These are phyloP conservation scores for Drosophila maculinotata DNA, from an alignment of 2,888 invertebrate genomes.

Conservation along the genomic window DNA sequence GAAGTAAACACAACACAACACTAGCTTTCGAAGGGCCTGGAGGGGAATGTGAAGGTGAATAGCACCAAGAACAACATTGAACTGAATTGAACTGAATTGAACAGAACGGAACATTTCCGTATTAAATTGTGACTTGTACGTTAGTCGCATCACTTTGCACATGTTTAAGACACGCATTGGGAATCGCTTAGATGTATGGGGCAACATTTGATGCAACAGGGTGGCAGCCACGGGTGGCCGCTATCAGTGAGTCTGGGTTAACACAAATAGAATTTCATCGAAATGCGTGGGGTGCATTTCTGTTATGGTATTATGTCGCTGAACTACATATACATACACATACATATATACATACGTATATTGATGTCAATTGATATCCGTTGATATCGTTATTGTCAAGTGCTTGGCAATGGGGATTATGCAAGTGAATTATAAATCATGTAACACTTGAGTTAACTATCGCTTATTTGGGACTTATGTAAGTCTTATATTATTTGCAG, in stretches of 20 bases:
- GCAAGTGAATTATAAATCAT: background rate
- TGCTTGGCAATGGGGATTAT: conserved; percentile 1
- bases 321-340: background rate
- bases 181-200: conserved; percentile 9
- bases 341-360: background rate
- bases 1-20: conserved; percentile 29
- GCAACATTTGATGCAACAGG: conserved; percentile 26
- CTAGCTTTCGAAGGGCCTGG: background rate
- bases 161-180: conserved; percentile 41
- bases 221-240: conserved; percentile 5
- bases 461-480: background rate
- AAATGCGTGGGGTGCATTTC: background rate
- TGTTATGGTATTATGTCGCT: conserved; percentile 1
- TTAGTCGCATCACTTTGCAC: conserved; percentile 23
- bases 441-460: background rate
- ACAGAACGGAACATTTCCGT: conserved; percentile 34
- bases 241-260: background rate
- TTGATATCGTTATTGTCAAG: background rate
- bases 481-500: no score
- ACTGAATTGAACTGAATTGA: background rate
- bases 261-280: conserved; percentile 5
- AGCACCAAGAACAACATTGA: conserved; percentile 4
- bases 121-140: conserved; percentile 31
- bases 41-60: conserved; percentile 12
- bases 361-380: background rate